Evolutionary conservation across 1,140 invertebrate genomes (phyloP), one percentile per base, ranked within the genome.

Genomic region (Drosophila bifasciata): DNA sequence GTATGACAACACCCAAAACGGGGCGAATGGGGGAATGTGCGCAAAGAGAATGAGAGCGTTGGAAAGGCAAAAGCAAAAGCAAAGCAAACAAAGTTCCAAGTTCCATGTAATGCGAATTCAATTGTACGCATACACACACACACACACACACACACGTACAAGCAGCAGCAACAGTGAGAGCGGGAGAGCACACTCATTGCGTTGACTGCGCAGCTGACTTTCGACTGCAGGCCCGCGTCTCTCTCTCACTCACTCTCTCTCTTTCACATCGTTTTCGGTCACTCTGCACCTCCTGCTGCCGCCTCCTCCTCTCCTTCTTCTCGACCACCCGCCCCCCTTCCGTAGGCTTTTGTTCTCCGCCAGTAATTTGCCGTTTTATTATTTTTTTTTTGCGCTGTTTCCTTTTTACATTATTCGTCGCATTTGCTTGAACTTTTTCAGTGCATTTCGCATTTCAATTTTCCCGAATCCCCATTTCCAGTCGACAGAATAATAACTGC

Each of bases 51-150:
- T 48, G n/a, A 52, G 21, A 50, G 48, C 17, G 48, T 23, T 40
- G 25, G 40, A 39, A 32, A 32, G 28, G 39, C 50, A 66, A 50
- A 59, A 71, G 51, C 43, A 76, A 76, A 61, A 51, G 66, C 32
- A 76, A 61, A 51, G 66, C 32, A 71, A 43, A 53, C 41, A 60
- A 52, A 36, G 32, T 36, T 36, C 56, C 15, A 61, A 77, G 72
- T 63, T 55, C 43, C 62, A 86, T 80, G 80, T 86, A 85, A 85
- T 58, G 62, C 73, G 53, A 80, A 76, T 85, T 84, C 79, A 85
- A 73, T 71, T 62, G 68, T 21, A 25, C n/a, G 39, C 25, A 28
- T 15, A 63, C 19, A 48, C 52, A 48, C 52, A 53, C 9, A 36
- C 36, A 46, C 1, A 1, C 5, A 62, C 11, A 36, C 11, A 3